Conservation (phyloP, 2,113 vertebrate genomes). For the Chaenocephalus aceratus region DNA sequence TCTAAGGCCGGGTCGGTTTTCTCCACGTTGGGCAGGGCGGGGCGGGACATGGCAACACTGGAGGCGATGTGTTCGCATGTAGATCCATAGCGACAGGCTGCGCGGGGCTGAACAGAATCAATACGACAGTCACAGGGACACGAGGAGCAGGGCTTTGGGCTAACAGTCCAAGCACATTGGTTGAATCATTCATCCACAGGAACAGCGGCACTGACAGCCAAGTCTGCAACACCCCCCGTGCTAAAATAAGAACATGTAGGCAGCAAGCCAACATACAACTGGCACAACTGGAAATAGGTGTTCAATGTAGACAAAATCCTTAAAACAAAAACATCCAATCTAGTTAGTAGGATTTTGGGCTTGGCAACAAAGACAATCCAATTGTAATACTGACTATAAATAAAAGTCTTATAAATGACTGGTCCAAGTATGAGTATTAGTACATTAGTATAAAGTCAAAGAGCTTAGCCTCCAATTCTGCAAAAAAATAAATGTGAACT, state of each 20-base stretch:
- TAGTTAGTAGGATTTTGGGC: not conserved
- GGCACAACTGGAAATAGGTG: constrained; percentile 19
- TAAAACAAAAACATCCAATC: constrained; percentile 3
- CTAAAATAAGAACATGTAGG: constrained; percentile 65
- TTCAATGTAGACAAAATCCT: not conserved
- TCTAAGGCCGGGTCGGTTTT: constrained; percentile 63
- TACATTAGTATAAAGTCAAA: not conserved
- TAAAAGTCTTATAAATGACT: not conserved
- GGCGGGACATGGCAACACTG: constrained; percentile 76
- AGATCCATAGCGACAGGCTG: constrained; percentile 96
- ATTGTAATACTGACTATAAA: not conserved
- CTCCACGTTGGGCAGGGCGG: constrained; percentile 72
- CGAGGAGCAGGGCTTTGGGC: constrained; percentile 92
- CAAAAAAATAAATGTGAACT: too few species aligned
- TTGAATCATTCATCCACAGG: constrained; percentile 93
- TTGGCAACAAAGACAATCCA: not conserved
- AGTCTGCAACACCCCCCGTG: constrained; percentile 66
- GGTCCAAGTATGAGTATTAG: not conserved
- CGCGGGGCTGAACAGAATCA: constrained; percentile 92
- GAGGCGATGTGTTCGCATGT: constrained; percentile 91
- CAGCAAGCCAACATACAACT: constrained; percentile 36
- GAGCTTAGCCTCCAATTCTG: not conserved
- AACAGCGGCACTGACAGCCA: constrained; percentile 92
- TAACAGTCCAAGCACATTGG: constrained; percentile 98
- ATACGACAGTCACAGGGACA: constrained; percentile 98